These are phyloP conservation scores for Brachionus angularis DNA, from an alignment of 1,140 invertebrate species.

Conservation along the genomic window DNA sequence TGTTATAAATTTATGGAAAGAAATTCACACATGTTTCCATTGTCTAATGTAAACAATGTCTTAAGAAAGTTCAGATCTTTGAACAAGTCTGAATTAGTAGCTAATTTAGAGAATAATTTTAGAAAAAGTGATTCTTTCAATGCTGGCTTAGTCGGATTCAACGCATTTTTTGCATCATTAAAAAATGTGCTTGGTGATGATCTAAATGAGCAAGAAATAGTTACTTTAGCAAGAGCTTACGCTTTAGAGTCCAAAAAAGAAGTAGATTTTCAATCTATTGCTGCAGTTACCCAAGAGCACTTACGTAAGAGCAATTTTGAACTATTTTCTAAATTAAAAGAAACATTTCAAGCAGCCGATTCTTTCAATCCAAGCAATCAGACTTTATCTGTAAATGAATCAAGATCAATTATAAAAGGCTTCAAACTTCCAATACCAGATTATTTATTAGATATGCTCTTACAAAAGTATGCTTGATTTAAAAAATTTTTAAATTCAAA, in stretches of 20 bases:
- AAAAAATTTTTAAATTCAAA: background rate
- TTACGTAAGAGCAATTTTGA: constrained; percentile 56
- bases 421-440: constrained; percentile 52
- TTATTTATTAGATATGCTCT: constrained; percentile 50
- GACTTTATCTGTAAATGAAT: constrained; percentile 47
- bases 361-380: constrained; percentile 28
- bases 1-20: constrained; percentile 79
- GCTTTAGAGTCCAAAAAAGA: constrained; percentile 44
- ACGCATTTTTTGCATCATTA: constrained; percentile 42
- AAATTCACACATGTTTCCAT: constrained; percentile 37
- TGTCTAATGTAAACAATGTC: constrained; percentile 18
- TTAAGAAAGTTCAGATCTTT: constrained; percentile 40
- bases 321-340: constrained; percentile 50
- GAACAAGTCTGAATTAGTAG: constrained; percentile 48
- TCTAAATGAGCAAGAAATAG: constrained; percentile 54
- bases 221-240: constrained; percentile 53
- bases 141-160: constrained; percentile 46
- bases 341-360: constrained; percentile 46
- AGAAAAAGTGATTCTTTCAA: constrained; percentile 49
- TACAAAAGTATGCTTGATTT: constrained; percentile 43
- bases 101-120: constrained; percentile 52
- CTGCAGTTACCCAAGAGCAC: constrained; percentile 54
- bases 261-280: constrained; percentile 46
- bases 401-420: constrained; percentile 48
- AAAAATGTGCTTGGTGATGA: constrained; percentile 47